phyloP scores from a whole-genome alignment of 1,140 invertebrate species.

The Drosophila pectinifera region DNA sequence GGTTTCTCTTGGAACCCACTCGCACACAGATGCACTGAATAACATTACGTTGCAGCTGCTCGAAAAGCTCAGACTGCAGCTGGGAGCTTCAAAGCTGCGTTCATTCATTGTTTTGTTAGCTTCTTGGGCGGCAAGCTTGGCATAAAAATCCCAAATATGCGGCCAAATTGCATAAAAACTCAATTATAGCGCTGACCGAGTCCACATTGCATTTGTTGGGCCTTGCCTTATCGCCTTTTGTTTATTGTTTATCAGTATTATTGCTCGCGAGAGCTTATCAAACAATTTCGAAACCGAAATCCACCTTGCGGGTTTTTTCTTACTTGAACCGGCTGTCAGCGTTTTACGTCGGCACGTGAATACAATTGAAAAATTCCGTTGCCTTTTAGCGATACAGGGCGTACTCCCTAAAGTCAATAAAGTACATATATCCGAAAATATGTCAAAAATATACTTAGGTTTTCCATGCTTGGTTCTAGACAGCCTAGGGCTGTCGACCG shows the following conservation, averaged over 20 bases:
- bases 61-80: conserved; percentile 17
- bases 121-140: conserved; percentile 33
- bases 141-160: conserved; percentile 62
- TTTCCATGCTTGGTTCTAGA: too few relatives aligned
- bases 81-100: conserved; percentile 27
- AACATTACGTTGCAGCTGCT: conserved; percentile 27
- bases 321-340: conserved; percentile 5
- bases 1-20: conserved; percentile 16
- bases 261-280: conserved; percentile 49
- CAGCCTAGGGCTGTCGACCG: not conserved
- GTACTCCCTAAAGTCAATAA: not conserved
- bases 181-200: conserved; percentile 31
- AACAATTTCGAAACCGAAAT: conserved; percentile 47
- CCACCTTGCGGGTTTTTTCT: conserved; percentile 25
- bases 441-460: too few relatives aligned
- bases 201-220: conserved; percentile 49
- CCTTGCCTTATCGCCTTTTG: conserved; percentile 44
- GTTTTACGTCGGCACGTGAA: conserved; percentile 54
- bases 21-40: not conserved
- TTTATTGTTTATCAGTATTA: conserved; percentile 36
- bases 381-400: conserved; percentile 2
- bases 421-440: too few relatives aligned
- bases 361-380: conserved; percentile 54
- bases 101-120: conserved; percentile 40
- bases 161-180: conserved; percentile 40